Percentiles rank a stretch among this genome's conserved stretches.
phyloP scores from a whole-genome alignment of 2,113 vertebrate genomes.

The Plecotus auritus region DNA sequence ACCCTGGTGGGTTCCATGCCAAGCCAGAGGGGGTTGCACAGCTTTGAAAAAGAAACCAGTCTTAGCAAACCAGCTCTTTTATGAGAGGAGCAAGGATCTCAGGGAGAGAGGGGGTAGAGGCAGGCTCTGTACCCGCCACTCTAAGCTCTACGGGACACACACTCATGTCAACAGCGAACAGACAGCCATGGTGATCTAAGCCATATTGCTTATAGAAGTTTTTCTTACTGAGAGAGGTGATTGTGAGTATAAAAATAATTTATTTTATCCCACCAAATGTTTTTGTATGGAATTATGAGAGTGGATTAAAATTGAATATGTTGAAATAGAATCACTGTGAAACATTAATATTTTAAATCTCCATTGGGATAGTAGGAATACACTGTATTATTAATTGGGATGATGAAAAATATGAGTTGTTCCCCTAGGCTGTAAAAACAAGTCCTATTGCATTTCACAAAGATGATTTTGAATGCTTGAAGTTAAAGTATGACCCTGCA shows the following conservation, averaged over 20 bases:
- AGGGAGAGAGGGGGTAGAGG: too few species aligned
- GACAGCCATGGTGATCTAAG: too few species aligned
- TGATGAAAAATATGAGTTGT: background rate
- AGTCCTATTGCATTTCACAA: background rate
- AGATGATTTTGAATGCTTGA: constrained; percentile 61
- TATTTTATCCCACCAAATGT: background rate
- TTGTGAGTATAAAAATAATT: background rate
- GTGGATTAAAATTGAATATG: background rate
- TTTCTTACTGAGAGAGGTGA: background rate
- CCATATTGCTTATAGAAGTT: background rate
- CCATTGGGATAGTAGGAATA: background rate
- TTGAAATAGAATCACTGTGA: background rate
- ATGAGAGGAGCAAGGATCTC: too few species aligned
- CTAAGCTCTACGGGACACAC: too few species aligned
- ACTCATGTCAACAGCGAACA: too few species aligned
- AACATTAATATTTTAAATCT: background rate
- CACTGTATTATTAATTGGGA: background rate
- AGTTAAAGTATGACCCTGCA: constrained; percentile 49
- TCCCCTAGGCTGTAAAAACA: background rate
- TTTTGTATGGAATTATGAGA: background rate
- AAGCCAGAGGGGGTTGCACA: too few species aligned
- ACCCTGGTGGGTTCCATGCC: too few species aligned
- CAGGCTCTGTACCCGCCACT: too few species aligned
- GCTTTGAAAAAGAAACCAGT: too few species aligned
- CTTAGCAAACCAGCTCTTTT: too few species aligned